A percentile compares a stretch with the other conserved stretches of the same genome.
phyloP scores from a whole-genome alignment of 2,113 vertebrate genomes.

The Hyla sarda region DNA sequence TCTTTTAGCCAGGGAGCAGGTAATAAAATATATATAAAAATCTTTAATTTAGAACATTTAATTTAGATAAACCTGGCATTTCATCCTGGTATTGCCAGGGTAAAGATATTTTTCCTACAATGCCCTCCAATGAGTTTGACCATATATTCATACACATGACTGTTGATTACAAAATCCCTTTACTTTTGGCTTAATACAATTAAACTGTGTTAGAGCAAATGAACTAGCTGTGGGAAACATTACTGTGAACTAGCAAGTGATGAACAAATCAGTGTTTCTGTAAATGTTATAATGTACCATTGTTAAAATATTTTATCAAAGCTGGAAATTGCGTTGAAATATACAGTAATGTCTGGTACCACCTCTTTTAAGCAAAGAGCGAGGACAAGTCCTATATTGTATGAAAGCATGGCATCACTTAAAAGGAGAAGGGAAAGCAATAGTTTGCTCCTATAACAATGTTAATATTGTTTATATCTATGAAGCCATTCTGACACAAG shows the following conservation, averaged over 20 bases:
- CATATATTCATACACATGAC: not conserved
- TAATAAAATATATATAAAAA: too few species aligned
- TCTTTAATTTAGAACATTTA: not conserved
- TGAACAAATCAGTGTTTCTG: not conserved
- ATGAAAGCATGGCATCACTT: not conserved
- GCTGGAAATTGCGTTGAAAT: constrained; percentile 27
- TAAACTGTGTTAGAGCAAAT: not conserved
- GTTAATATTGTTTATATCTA: constrained; percentile 15
- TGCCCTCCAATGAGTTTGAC: not conserved
- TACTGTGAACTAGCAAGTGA: not conserved
- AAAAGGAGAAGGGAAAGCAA: not conserved
- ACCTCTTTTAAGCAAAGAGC: constrained; percentile 15
- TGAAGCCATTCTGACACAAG: constrained; percentile 26
- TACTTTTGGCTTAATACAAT: not conserved
- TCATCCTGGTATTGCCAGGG: not conserved
- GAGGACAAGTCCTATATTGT: constrained; percentile 31
- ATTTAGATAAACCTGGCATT: not conserved
- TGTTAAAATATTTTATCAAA: constrained; percentile 11
- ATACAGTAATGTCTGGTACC: constrained; percentile 25
- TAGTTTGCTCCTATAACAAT: not conserved
- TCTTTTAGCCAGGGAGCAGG: too few species aligned
- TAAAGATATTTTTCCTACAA: not conserved
- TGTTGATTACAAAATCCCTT: not conserved
- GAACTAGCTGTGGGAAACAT: not conserved
- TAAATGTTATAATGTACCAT: constrained; percentile 30